Base-by-base conservation (phyloP, 2,113 vertebrate genomes). In the Turnix velox region DNA sequence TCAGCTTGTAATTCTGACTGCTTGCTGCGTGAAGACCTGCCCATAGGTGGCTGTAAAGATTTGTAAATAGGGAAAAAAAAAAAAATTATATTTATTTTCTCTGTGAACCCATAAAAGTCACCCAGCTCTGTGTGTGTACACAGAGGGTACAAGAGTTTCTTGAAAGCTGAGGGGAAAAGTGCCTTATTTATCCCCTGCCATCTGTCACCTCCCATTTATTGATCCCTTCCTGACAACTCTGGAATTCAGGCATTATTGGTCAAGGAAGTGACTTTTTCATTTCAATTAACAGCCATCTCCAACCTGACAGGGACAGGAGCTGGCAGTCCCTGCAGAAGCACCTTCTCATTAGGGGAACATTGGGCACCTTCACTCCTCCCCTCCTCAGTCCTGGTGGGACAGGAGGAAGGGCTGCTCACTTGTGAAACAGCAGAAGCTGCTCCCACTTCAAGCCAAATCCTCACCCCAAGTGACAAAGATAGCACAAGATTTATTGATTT, bases 381-480 rank as follows among this genome's bases (percentile, higher is more conserved):
- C 54, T 58, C 9, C 51, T 69, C 24, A 1, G 37, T 45, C 33
- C 17, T 1, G 7, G 51, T n/a, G 25, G 5, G 31, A 22, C 31
- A 46, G 20, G 23, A 39, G 17, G 15, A 40, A 20, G 59, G 33
- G 49, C 1, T 20, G 22, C 2, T 42, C 35, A 59, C 37, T 28
- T 10, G 4, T 10, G 54, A 45, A 25, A 63, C 28, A 83, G 43
- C 28, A 59, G 49, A 9, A 57, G 39, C 48, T 48, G 33, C 27
- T 8, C 33, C 2, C 8, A 62, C 31, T 63, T 42, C 18, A 37
- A 14, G 20, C 13, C 6, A 22, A 73, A 24, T 43, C n/a, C n/a
- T 37, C 40, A 19, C 20, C 3, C 28, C 2, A 51, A n/a, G 20
- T 39, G 33, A 25, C 0, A 0, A 30, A 31, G 12, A 2, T 1